Evolutionary conservation across 1,140 invertebrate species (phyloP).

Genomic region (Bursaphelenchus mucronatus): DNA sequence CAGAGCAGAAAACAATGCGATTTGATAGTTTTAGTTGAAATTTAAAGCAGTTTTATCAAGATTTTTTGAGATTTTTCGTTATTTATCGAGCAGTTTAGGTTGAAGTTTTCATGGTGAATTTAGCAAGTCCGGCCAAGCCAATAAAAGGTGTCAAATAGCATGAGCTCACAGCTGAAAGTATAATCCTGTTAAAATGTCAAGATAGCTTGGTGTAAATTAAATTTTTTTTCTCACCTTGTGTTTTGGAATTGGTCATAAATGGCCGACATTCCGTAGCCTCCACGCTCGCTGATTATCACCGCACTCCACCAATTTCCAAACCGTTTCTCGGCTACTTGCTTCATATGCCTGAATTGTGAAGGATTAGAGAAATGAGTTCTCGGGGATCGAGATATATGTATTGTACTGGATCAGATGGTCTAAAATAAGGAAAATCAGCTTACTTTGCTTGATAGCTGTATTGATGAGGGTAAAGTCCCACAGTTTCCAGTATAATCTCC

Average conservation of each 20-base stretch:
- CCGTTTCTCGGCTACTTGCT: constrained; percentile 55
- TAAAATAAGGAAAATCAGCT: not conserved
- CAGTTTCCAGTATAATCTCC: constrained; percentile 58
- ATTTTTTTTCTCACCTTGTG: constrained; percentile 48
- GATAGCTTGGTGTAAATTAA: not conserved
- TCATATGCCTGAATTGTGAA: constrained; percentile 55
- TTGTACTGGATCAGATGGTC: constrained; percentile 27
- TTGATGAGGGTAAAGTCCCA: constrained; percentile 58
- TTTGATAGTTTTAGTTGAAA: no score
- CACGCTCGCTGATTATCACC: constrained; percentile 58
- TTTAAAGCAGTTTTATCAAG: not conserved
- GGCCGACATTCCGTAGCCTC: constrained; percentile 58
- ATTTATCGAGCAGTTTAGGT: not conserved
- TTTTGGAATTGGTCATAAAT: constrained; percentile 59
- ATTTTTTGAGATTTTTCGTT: constrained; percentile 5
- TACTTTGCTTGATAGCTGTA: constrained; percentile 61
- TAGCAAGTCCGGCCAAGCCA: constrained; percentile 59
- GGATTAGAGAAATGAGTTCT: not conserved
- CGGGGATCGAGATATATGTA: constrained; percentile 42
- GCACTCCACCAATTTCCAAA: constrained; percentile 61
- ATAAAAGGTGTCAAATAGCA: constrained; percentile 59
- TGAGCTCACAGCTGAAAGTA: constrained; percentile 55
- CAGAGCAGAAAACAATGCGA: no score
- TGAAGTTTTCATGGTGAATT: constrained; percentile 13
- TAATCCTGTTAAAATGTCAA: not conserved